phyloP scores from a whole-genome alignment of 2,888 invertebrate species.

The Gymnocheta viridis region DNA sequence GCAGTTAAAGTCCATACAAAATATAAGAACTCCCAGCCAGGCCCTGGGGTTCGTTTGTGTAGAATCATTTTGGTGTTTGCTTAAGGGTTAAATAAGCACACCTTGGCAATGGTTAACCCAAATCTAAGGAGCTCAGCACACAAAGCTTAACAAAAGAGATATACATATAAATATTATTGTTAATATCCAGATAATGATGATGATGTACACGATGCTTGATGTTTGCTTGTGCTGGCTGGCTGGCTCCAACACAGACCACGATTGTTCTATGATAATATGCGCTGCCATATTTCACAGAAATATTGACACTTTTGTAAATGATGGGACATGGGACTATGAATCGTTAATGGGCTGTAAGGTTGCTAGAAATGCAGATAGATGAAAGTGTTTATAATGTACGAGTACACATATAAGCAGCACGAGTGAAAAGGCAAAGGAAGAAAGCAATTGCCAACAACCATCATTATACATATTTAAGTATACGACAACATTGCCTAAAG shows the following conservation, averaged over 20 bases:
- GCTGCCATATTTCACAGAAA: conserved; percentile 44
- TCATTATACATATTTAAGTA: neutral
- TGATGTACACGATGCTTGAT: neutral
- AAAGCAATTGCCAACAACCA: neutral
- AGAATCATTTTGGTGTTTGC: too few relatives aligned
- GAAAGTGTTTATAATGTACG: neutral
- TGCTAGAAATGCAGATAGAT: conserved; percentile 5
- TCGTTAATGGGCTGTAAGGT: conserved; percentile 1
- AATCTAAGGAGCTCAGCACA: conserved; percentile 19
- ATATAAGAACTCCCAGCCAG: too few relatives aligned
- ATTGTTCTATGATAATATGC: conserved; percentile 7
- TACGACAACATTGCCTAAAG: neutral
- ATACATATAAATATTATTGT: conserved; percentile 33
- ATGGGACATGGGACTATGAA: conserved; percentile 21
- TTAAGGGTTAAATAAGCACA: conserved; percentile 45
- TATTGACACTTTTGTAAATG: conserved; percentile 53
- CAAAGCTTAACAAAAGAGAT: conserved; percentile 2
- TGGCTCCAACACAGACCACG: conserved; percentile 16
- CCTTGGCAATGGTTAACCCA: conserved; percentile 18
- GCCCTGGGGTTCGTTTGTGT: too few relatives aligned
- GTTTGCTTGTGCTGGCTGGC: too few relatives aligned
- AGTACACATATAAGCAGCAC: too few relatives aligned
- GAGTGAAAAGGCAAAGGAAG: conserved; percentile 6
- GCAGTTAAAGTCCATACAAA: too few relatives aligned
- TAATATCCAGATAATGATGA: conserved; percentile 31